phyloP scores from a whole-genome alignment of 2,113 vertebrate genomes.

The Psophia crepitans region DNA sequence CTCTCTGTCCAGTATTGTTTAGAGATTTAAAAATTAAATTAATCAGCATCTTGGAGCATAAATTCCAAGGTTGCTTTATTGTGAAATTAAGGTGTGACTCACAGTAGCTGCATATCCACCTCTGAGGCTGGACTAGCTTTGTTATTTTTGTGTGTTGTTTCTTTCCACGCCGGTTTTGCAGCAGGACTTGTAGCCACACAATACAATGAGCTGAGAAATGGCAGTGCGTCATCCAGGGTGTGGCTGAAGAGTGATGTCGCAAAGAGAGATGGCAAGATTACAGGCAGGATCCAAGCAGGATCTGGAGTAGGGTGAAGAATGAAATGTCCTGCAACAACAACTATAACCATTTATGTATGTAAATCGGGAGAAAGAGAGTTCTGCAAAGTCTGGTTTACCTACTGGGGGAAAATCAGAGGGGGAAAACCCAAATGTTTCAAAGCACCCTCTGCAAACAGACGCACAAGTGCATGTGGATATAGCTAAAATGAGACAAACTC shows the following conservation, averaged over 20 bases:
- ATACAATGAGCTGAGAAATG: not conserved
- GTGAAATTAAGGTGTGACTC: conserved; percentile 52
- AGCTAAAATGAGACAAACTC: not conserved
- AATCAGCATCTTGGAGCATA: not conserved
- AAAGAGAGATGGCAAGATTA: conserved; percentile 38
- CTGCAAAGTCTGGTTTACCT: not conserved
- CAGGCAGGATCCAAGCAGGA: conserved; percentile 32
- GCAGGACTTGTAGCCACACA: conserved; percentile 16
- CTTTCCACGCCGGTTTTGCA: conserved; percentile 9
- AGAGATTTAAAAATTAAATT: conserved; percentile 30
- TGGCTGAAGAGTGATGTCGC: not conserved
- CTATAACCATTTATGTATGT: not conserved
- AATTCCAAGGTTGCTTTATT: not conserved
- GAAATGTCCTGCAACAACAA: not conserved
- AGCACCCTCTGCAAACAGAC: not conserved
- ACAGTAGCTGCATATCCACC: conserved; percentile 2
- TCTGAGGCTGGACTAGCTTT: not conserved
- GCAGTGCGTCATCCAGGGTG: conserved; percentile 51
- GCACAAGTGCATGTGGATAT: not conserved
- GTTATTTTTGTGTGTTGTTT: conserved; percentile 16
- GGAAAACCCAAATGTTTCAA: not conserved
- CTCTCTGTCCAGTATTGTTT: not conserved
- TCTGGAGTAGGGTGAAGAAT: not conserved
- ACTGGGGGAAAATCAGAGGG: not conserved
- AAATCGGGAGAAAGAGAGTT: not conserved